A percentile compares a stretch with the other conserved stretches of the same genome.
Conservation (phyloP, 2,888 invertebrate species). For the Boloria euphrosyne region DNA sequence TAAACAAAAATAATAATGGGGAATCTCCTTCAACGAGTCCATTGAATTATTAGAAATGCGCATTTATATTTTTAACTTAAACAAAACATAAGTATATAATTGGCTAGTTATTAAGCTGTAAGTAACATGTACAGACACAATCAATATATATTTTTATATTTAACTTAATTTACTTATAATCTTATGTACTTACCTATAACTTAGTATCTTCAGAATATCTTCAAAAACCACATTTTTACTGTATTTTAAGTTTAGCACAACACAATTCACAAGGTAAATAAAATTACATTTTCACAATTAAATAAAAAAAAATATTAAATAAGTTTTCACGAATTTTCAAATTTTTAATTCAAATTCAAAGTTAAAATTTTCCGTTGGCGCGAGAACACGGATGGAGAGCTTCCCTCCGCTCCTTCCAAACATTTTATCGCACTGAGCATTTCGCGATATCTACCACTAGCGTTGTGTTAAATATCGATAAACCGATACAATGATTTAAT, state of each 20-base stretch:
- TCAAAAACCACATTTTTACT: too few species aligned
- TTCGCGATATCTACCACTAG: conserved; percentile 65
- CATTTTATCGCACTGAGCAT: conserved; percentile 76
- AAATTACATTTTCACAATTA: conserved; percentile 1
- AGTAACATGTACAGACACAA: too few species aligned
- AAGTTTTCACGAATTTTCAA: background rate
- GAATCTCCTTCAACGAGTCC: background rate
- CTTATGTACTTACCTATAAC: too few species aligned
- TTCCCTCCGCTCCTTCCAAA: conserved; percentile 62
- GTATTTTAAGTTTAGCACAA: background rate
- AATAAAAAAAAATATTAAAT: background rate
- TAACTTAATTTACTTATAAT: too few species aligned
- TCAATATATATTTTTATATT: too few species aligned
- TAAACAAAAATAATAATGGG: background rate
- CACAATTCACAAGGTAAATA: conserved; percentile 5
- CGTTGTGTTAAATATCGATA: conserved; percentile 54
- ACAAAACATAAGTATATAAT: too few species aligned
- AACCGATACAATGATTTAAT: background rate
- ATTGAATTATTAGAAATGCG: too few species aligned
- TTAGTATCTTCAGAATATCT: too few species aligned
- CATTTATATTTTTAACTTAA: too few species aligned
- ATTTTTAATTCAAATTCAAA: conserved; percentile 38
- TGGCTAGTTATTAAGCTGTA: too few species aligned
- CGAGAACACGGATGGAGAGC: conserved; percentile 59
- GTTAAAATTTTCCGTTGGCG: conserved; percentile 72